These are phyloP conservation scores for Anodontia alba DNA, from an alignment of 2,888 invertebrate species.

Conservation along the genomic window DNA sequence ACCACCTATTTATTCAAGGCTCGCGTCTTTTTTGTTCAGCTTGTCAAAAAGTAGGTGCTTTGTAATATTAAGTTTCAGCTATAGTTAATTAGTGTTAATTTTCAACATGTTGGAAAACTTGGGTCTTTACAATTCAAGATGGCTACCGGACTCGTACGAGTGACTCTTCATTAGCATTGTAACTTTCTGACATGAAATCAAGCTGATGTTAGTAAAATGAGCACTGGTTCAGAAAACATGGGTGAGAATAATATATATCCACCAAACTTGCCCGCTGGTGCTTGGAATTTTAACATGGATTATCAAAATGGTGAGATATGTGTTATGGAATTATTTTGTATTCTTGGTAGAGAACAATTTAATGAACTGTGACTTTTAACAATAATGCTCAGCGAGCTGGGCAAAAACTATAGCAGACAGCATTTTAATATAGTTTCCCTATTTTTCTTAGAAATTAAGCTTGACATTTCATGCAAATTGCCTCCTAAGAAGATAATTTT, in stretches of 20 bases:
- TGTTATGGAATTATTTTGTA: background rate
- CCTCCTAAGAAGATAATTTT: too few species aligned
- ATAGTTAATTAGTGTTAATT: slow-evolving; percentile 52
- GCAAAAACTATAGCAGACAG: too few species aligned
- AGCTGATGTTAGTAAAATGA: background rate
- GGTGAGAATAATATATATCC: background rate
- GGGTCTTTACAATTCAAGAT: background rate
- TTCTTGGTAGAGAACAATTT: background rate
- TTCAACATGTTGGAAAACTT: slow-evolving; percentile 14
- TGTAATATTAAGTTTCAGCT: slow-evolving; percentile 47
- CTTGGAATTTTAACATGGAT: slow-evolving; percentile 5
- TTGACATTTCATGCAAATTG: too few species aligned
- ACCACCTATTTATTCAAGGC: slow-evolving; percentile 12
- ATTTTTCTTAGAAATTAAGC: too few species aligned
- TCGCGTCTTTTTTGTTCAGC: slow-evolving; percentile 28
- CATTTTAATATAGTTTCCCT: too few species aligned
- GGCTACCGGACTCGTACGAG: background rate
- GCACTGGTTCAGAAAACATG: background rate
- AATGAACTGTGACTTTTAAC: too few species aligned
- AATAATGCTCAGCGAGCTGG: too few species aligned
- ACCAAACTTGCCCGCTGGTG: background rate
- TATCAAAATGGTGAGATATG: background rate
- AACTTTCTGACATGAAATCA: background rate
- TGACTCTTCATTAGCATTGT: background rate
- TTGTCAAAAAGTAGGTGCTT: slow-evolving; percentile 43